A percentile compares a stretch with the other conserved stretches of the same genome.
Evolutionary conservation across 92 coral and sea anemone genomes (phyloP).

Genomic region (Heliopora coerulea): DNA sequence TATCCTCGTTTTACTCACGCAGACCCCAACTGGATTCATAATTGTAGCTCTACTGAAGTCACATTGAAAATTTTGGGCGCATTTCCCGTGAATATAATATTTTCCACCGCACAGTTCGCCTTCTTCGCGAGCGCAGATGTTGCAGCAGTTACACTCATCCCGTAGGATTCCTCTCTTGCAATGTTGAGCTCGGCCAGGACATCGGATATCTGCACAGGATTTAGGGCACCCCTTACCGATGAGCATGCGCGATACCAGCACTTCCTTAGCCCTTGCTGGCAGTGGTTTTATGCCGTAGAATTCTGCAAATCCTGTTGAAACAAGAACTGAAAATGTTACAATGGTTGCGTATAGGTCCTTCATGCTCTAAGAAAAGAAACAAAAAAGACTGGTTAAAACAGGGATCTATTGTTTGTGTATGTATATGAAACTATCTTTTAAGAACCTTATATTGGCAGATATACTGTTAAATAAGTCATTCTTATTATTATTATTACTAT

Average conservation of each 20-base stretch:
- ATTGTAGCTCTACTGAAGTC: constrained; percentile 44
- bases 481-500: no score
- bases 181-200: constrained; percentile 35
- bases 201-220: constrained; percentile 8
- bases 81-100: constrained; percentile 51
- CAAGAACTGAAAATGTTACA: not conserved
- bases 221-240: constrained; percentile 18
- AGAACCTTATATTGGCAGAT: no score
- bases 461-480: no score
- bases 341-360: not conserved
- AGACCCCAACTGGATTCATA: constrained; percentile 45
- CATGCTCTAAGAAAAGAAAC: no score
- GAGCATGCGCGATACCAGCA: constrained; percentile 30
- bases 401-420: no score
- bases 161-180: constrained; percentile 58
- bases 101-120: constrained; percentile 61
- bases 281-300: constrained; percentile 3
- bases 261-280: constrained; percentile 17
- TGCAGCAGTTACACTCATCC: constrained; percentile 60
- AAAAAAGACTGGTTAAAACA: no score
- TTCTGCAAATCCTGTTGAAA: constrained; percentile 1
- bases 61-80: constrained; percentile 48
- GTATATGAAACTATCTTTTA: no score
- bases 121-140: constrained; percentile 54
- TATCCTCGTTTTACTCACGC: constrained; percentile 23